These are phyloP conservation scores for Drosophila seguyi DNA, from an alignment of 1,140 invertebrate species.

Conservation along the genomic window DNA sequence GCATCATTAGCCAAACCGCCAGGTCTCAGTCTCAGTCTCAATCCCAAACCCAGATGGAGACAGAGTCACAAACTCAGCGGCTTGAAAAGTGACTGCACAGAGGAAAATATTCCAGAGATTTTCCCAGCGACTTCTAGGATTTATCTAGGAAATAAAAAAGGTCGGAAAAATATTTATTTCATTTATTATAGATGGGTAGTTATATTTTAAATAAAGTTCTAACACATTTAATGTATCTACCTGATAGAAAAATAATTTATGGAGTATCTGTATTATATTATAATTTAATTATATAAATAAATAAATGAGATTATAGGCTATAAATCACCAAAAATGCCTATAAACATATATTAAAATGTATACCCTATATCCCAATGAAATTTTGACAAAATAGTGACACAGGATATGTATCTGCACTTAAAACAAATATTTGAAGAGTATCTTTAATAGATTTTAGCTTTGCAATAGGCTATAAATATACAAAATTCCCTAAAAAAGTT, in stretches of 20 bases:
- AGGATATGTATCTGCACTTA: too few relatives aligned
- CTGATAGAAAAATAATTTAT: not conserved
- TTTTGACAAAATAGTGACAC: too few relatives aligned
- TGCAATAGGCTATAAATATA: too few relatives aligned
- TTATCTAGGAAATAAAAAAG: not conserved
- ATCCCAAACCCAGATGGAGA: conserved; percentile 26
- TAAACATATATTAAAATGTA: too few relatives aligned
- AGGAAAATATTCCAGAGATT: not conserved
- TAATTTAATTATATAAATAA: too few relatives aligned
- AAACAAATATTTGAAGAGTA: too few relatives aligned
- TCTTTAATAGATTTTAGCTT: too few relatives aligned
- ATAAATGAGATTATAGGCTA: too few relatives aligned
- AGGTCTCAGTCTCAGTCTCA: conserved; percentile 36
- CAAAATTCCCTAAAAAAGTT: rapidly evolving
- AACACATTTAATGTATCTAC: not conserved
- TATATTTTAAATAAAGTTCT: not conserved
- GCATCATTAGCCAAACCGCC: conserved; percentile 76
- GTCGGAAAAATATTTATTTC: not conserved
- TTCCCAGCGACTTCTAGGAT: not conserved
- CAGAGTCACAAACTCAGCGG: conserved; percentile 17
- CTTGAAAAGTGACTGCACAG: conserved; percentile 4
- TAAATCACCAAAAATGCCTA: too few relatives aligned
- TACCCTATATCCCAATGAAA: too few relatives aligned
- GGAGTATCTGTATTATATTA: not conserved
- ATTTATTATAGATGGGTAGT: not conserved